Evolutionary conservation across 2,797 vertebrate species (phyloP), one percentile per base, ranked within the genome.

Genomic region (Chelon auratus): DNA sequence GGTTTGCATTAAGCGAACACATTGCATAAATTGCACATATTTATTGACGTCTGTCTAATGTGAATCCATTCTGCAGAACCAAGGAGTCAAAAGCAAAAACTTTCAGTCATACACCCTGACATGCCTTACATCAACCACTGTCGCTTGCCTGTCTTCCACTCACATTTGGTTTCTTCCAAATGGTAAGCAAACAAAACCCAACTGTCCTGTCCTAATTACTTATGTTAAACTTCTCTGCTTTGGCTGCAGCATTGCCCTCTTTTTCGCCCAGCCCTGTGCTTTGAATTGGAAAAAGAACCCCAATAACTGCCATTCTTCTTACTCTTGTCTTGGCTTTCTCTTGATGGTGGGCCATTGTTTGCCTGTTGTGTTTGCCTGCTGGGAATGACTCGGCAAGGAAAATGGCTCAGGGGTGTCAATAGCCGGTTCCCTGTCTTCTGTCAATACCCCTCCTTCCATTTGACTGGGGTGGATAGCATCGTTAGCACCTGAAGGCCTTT

Each of bases 331-430:
- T 72, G 55, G 77, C 77, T 84, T 80, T 85, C 86, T 74, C 81
- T 82, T 90, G 82, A 91, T 85, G 83, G 85, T 24, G 0, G 72
- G 37, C 83, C 72, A 86, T 93, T 94, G 91, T 93, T 88, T 91
- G 73, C 20, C 58, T 82, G 87, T 89, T 87, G 83, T 87, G 80
- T 89, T 91, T 90, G 89, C 77, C 79, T 86, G 83, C 73, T 83
- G 76, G 77, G 80, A 88, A 90, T 80, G 83, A 85, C 82, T 72
- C 60, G 40, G 74, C 66, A 72, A 83, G 72, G 78, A 84, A 87
- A 85, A 87, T 80, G 70, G 57, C 81, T 79, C 78, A 66, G 81
- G 80, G 90, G 91, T 92, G 93, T 93, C 87, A 91, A 89, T 68
- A 75, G 83, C 72, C 56, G 22, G 67, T 81, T 82, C 85, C 75